A percentile compares a stretch with the other conserved stretches of the same genome.
Conservation (phyloP, 2,888 invertebrate genomes). For the Ormyrus thymus region DNA sequence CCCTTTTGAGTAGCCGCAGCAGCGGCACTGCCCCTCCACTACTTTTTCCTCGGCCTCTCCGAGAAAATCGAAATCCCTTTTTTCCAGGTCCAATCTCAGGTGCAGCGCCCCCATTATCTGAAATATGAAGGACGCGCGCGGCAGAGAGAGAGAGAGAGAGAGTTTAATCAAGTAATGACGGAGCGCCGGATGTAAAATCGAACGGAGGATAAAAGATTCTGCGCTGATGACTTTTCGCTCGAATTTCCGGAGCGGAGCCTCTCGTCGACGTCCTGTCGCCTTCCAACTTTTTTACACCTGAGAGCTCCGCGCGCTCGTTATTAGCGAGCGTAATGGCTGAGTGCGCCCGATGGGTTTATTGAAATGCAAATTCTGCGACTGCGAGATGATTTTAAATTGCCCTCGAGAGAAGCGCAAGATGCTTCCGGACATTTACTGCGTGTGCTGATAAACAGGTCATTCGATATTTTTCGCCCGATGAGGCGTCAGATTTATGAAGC, state of each 20-base stretch:
- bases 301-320: neutral
- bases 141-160: neutral
- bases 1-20: slow-evolving; percentile 39
- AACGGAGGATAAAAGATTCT: neutral
- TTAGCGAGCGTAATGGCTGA: no score
- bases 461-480: no score
- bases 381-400: no score
- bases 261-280: no score
- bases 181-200: neutral
- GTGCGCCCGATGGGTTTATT: no score
- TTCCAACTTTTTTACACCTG: neutral
- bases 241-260: neutral
- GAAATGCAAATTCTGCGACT: no score
- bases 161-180: slow-evolving; percentile 49
- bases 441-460: no score
- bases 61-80: slow-evolving; percentile 46
- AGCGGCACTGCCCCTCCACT: neutral
- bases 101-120: slow-evolving; percentile 27
- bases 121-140: slow-evolving; percentile 14
- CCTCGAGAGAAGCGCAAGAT: no score
- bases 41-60: neutral
- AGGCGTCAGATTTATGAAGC: no score
- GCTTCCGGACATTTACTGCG: no score
- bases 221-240: slow-evolving; percentile 22
- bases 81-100: slow-evolving; percentile 3